phyloP scores from a whole-genome alignment of 1,140 invertebrate genomes.

The Chymomyza costata region DNA sequence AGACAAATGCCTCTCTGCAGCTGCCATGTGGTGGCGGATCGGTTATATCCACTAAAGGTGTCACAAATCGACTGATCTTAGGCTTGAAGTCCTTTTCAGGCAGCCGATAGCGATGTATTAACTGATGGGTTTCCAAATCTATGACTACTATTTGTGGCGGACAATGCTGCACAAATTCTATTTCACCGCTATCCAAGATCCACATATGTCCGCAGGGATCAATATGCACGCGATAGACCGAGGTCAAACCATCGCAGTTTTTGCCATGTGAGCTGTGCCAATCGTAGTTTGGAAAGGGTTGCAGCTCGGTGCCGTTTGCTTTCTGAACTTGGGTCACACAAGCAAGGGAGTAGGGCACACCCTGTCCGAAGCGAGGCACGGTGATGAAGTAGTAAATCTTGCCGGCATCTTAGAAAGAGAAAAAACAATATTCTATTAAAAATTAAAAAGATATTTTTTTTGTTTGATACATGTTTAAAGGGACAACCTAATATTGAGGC shows the following conservation, averaged over 20 bases:
- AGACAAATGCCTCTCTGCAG: constrained; percentile 82
- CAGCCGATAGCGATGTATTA: constrained; percentile 78
- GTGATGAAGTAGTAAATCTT: constrained; percentile 34
- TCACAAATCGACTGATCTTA: constrained; percentile 76
- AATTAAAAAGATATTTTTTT: not conserved
- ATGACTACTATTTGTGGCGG: constrained; percentile 80
- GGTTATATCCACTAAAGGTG: constrained; percentile 51
- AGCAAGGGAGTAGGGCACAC: constrained; percentile 48
- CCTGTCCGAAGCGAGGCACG: constrained; percentile 44
- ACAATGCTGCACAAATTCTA: constrained; percentile 77
- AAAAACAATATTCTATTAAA: too few relatives aligned
- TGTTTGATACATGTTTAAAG: too few relatives aligned
- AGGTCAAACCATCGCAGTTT: constrained; percentile 48
- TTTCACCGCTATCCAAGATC: constrained; percentile 80
- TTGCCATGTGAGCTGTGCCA: constrained; percentile 52
- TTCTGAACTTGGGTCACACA: constrained; percentile 20
- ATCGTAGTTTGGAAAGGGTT: constrained; percentile 45
- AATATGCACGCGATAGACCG: constrained; percentile 48
- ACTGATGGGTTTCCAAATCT: constrained; percentile 76
- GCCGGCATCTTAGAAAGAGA: constrained; percentile 6
- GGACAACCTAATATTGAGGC: too few relatives aligned
- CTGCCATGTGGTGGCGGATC: constrained; percentile 55
- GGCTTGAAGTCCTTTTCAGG: constrained; percentile 73
- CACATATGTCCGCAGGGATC: constrained; percentile 79
- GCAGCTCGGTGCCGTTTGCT: constrained; percentile 34